phyloP scores from a whole-genome alignment of 2,113 vertebrate genomes.

The Mesoclemmys tuberculata region DNA sequence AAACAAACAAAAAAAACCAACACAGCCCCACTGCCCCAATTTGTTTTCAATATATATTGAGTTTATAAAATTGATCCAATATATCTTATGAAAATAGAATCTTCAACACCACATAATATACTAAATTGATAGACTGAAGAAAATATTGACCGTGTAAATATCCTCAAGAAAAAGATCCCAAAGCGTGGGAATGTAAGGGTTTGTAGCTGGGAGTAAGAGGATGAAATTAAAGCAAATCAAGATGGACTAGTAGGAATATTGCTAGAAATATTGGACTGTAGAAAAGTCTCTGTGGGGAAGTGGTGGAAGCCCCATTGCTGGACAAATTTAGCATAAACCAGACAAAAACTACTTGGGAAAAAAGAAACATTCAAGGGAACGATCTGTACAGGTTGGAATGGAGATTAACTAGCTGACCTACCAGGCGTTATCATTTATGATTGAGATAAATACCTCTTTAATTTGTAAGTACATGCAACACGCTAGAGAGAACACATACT shows the following conservation, averaged over 20 bases:
- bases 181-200: background rate
- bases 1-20: no score
- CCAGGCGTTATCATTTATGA: background rate
- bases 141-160: fast-evolving
- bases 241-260: background rate
- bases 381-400: background rate
- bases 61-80: background rate
- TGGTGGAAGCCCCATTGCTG: background rate
- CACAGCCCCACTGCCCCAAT: fast-evolving
- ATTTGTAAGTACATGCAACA: background rate
- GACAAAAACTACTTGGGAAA: background rate
- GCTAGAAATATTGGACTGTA: background rate
- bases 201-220: background rate
- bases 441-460: background rate
- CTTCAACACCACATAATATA: fast-evolving
- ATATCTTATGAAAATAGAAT: background rate
- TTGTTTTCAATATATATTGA: background rate
- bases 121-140: background rate
- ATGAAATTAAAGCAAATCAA: background rate
- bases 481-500: background rate
- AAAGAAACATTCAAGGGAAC: background rate
- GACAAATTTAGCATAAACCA: background rate
- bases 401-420: background rate
- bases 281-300: background rate
- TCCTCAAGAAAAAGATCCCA: background rate